Evolutionary conservation across 2,888 invertebrate genomes (phyloP).

Genomic region (Eilema sororculum): DNA sequence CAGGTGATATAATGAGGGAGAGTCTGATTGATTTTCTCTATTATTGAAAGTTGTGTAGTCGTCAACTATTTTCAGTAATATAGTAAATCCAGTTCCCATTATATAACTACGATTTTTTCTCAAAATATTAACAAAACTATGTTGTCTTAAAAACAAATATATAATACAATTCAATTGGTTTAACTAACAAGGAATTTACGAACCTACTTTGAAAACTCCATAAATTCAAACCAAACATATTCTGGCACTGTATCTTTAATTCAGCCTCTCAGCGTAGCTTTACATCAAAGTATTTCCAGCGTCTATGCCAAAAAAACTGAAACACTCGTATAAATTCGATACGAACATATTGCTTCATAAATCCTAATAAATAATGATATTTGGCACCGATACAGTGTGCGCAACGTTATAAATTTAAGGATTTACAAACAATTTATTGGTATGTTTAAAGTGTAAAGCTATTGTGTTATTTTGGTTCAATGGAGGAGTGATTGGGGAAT

Average conservation of each 20-base stretch:
- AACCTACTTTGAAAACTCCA: not conserved
- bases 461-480: slow-evolving; percentile 38
- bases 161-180: not conserved
- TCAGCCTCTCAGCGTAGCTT: slow-evolving; percentile 38
- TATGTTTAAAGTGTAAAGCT: slow-evolving; percentile 42
- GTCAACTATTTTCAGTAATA: too few species aligned
- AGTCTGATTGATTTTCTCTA: too few species aligned
- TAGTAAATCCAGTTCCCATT: too few species aligned
- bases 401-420: slow-evolving; percentile 52
- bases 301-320: slow-evolving; percentile 46
- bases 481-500: slow-evolving; percentile 19
- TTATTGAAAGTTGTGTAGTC: too few species aligned
- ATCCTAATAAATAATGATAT: slow-evolving; percentile 57
- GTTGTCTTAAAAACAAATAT: not conserved
- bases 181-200: not conserved
- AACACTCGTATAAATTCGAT: slow-evolving; percentile 42
- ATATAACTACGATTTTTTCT: too few species aligned
- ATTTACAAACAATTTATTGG: slow-evolving; percentile 53
- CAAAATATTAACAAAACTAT: not conserved
- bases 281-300: slow-evolving; percentile 30
- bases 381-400: slow-evolving; percentile 51
- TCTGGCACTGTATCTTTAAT: slow-evolving; percentile 42
- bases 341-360: slow-evolving; percentile 54
- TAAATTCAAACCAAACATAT: slow-evolving; percentile 29
- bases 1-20: too few species aligned